These are phyloP conservation scores for Cheumatopsyche charites DNA, from an alignment of 1,140 invertebrate genomes.

Conservation along the genomic window DNA sequence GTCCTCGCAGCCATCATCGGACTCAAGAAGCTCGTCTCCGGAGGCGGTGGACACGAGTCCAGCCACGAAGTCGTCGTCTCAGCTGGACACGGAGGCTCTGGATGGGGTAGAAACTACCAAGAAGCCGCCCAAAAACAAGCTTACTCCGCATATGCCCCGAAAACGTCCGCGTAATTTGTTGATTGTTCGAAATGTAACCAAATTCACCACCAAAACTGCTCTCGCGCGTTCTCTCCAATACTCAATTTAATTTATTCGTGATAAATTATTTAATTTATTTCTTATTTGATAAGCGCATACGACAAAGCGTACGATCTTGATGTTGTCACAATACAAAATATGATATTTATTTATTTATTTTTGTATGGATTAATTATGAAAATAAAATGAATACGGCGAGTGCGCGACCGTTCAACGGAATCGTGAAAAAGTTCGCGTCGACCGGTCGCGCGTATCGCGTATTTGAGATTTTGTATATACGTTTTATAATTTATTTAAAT, in stretches of 20 bases:
- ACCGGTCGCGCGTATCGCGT: no score
- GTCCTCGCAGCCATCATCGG: conserved; percentile 82
- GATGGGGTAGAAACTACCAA: conserved; percentile 74
- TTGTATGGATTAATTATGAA: no score
- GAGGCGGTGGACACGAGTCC: conserved; percentile 64
- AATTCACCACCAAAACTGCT: no score
- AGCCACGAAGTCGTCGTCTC: conserved; percentile 76
- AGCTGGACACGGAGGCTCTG: conserved; percentile 67
- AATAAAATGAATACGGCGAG: background rate
- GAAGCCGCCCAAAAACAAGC: conserved; percentile 65
- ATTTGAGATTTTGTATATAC: background rate
- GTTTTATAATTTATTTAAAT: conserved; percentile 17
- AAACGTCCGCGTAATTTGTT: conserved; percentile 45
- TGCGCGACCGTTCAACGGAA: background rate
- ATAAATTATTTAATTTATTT: no score
- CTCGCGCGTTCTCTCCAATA: no score
- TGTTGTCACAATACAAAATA: no score
- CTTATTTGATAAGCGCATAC: no score
- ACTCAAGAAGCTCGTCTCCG: conserved; percentile 77
- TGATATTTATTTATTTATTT: no score
- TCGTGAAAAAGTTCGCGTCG: no score
- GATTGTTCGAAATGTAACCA: background rate
- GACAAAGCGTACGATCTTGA: no score
- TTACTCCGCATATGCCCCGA: conserved; percentile 66
- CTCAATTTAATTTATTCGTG: no score